phyloP scores from a whole-genome alignment of 2,113 vertebrate species.

The Brienomyrus longianalis region DNA sequence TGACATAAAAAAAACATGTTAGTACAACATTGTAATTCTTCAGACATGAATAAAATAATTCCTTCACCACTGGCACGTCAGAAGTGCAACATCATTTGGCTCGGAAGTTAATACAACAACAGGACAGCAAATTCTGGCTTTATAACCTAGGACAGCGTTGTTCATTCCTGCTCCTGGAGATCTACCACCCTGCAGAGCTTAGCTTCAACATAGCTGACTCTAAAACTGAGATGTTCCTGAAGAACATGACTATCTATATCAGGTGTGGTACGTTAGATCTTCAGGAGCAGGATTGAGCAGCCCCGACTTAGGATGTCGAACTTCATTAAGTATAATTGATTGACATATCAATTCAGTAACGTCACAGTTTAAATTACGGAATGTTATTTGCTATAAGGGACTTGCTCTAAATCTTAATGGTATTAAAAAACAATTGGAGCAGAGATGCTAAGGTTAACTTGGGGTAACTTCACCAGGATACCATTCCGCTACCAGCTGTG shows the following conservation, averaged over 20 bases:
- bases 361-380: not conserved
- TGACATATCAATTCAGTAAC: not conserved
- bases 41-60: not conserved
- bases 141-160: not conserved
- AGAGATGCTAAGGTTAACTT: not conserved
- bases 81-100: not conserved
- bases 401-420: not conserved
- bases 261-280: not conserved
- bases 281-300: not conserved
- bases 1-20: not conserved
- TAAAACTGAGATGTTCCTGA: not conserved
- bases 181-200: not conserved
- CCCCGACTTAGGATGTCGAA: not conserved
- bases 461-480: not conserved
- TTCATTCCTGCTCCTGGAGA: not conserved
- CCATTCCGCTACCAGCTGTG: not conserved
- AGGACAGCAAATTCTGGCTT: not conserved
- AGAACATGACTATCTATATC: not conserved
- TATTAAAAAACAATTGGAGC: not conserved
- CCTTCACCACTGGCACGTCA: not conserved
- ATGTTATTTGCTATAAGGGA: not conserved
- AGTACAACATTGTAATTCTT: not conserved
- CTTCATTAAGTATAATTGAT: not conserved
- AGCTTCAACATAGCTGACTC: not conserved
- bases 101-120: not conserved